Conservation (phyloP, 2,888 invertebrate species). For the Noctua fimbriata region DNA sequence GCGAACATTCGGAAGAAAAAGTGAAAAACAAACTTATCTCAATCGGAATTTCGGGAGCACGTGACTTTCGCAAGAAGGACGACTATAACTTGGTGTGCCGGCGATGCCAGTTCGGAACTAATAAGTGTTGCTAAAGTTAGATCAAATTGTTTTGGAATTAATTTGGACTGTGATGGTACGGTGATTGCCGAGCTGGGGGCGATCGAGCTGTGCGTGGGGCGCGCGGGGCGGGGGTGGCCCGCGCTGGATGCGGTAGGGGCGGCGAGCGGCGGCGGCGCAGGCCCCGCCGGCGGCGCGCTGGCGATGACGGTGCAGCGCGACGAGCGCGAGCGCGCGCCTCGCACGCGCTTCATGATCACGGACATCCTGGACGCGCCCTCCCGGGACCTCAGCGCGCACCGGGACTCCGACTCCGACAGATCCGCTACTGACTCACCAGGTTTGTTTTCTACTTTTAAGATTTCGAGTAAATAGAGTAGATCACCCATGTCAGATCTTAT, state of each 20-base stretch:
- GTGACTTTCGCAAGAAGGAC: constrained; percentile 32
- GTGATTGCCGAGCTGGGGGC: constrained; percentile 79
- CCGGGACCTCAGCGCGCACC: constrained; percentile 90
- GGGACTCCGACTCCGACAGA: constrained; percentile 90
- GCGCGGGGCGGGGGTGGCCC: constrained; percentile 80
- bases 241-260: constrained; percentile 85
- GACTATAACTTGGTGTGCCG: constrained; percentile 51
- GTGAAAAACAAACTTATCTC: constrained; percentile 51
- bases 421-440: constrained; percentile 91
- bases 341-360: constrained; percentile 97
- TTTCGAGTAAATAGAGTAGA: neutral
- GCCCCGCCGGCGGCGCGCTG: constrained; percentile 88
- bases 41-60: constrained; percentile 39
- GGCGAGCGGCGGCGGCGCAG: constrained; percentile 81
- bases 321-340: constrained; percentile 93
- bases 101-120: constrained; percentile 61
- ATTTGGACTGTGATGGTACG: constrained; percentile 73
- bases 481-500: neutral
- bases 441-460: constrained; percentile 51
- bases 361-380: constrained; percentile 93
- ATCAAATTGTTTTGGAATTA: constrained; percentile 33
- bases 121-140: constrained; percentile 54
- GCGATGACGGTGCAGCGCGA: constrained; percentile 91
- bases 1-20: constrained; percentile 38
- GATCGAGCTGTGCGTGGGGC: constrained; percentile 78